A percentile compares a stretch with the other conserved stretches of the same genome.
phyloP scores from a whole-genome alignment of 1,140 invertebrate species.

The Zaprionus davidi region DNA sequence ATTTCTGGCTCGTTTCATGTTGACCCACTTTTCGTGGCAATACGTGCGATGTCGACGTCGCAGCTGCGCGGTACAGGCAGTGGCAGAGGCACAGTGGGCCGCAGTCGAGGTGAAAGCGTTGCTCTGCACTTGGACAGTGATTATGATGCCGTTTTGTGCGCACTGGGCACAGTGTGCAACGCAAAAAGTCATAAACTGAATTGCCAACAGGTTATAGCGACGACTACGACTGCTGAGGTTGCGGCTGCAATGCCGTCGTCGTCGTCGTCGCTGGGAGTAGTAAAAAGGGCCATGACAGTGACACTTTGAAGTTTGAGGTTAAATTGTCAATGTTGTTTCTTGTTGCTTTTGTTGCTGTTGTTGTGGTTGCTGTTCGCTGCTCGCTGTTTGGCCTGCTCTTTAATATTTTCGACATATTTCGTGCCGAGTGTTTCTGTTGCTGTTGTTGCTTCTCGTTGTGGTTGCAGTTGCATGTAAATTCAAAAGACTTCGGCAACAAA shows the following conservation, averaged over 20 bases:
- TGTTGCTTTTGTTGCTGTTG: slow-evolving; percentile 49
- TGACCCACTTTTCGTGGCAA: slow-evolving; percentile 76
- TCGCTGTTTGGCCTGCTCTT: slow-evolving; percentile 43
- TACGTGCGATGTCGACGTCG: slow-evolving; percentile 60
- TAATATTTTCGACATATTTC: slow-evolving; percentile 63
- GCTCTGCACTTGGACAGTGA: background rate
- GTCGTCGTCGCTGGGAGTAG: slow-evolving; percentile 52
- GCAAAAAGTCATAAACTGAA: slow-evolving; percentile 78
- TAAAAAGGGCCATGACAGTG: slow-evolving; percentile 84
- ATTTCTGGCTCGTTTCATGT: slow-evolving; percentile 77
- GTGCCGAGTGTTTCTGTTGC: slow-evolving; percentile 34
- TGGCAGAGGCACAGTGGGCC: slow-evolving; percentile 58
- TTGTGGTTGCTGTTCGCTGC: slow-evolving; percentile 10
- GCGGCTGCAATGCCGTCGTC: slow-evolving; percentile 33
- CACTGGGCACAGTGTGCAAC: slow-evolving; percentile 48
- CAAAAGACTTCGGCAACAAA: slow-evolving; percentile 65
- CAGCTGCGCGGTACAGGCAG: slow-evolving; percentile 25
- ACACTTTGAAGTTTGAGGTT: slow-evolving; percentile 84
- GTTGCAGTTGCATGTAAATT: slow-evolving; percentile 30
- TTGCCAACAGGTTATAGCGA: slow-evolving; percentile 78
- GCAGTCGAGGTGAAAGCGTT: slow-evolving; percentile 43
- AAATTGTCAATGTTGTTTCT: slow-evolving; percentile 73
- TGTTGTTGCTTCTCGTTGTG: slow-evolving; percentile 15
- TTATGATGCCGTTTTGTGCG: background rate
- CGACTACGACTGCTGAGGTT: slow-evolving; percentile 46